phyloP scores from a whole-genome alignment of 2,888 invertebrate species.

The Junonia oenone region DNA sequence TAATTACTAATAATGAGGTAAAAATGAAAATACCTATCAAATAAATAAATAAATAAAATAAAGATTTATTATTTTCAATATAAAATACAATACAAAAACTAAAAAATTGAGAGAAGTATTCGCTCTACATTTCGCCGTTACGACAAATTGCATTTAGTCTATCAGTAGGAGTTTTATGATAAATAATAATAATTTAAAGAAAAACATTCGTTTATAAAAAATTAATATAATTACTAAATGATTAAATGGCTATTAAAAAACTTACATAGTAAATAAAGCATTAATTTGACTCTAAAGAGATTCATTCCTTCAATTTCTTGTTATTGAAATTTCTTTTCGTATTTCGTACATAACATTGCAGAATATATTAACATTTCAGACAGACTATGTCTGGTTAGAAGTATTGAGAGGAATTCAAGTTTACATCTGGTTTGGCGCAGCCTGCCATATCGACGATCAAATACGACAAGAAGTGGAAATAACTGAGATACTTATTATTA shows the following conservation, averaged over 20 bases:
- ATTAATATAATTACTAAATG: too few species aligned
- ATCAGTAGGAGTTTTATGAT: background rate
- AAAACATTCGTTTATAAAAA: too few species aligned
- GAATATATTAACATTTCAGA: constrained; percentile 31
- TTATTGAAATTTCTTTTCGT: too few species aligned
- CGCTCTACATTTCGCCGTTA: background rate
- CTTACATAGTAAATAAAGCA: too few species aligned
- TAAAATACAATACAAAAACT: too few species aligned
- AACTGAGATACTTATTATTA: constrained; percentile 47
- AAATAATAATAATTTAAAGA: too few species aligned
- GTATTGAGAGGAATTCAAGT: constrained; percentile 39
- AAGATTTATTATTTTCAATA: too few species aligned
- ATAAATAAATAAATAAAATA: background rate
- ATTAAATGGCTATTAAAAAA: too few species aligned
- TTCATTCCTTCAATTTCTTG: too few species aligned
- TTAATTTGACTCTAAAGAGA: too few species aligned
- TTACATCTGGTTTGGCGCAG: constrained; percentile 45
- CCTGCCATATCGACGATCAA: constrained; percentile 46
- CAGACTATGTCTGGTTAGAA: constrained; percentile 38
- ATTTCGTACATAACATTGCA: too few species aligned
- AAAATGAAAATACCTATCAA: background rate
- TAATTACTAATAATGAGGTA: constrained; percentile 44
- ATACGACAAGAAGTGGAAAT: constrained; percentile 45
- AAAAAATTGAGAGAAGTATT: too few species aligned
- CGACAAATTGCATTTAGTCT: background rate